Base-by-base conservation (phyloP, 2,888 invertebrate genomes). In the Taenaris catops region DNA sequence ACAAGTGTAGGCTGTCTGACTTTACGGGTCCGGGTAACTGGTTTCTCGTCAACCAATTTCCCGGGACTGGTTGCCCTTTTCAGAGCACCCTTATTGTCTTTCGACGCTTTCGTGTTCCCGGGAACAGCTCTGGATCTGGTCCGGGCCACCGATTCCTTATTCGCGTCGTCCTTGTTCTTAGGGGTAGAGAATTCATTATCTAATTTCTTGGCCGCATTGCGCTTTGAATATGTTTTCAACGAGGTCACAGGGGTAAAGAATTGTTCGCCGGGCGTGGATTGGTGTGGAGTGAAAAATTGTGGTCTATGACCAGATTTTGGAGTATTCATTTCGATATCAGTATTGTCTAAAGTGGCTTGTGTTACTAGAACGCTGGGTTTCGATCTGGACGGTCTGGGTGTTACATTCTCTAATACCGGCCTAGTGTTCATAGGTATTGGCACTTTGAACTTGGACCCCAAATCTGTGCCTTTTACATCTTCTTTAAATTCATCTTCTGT, bases 241-340 rank as follows among this genome's bases (percentile, higher is more conserved):
- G 67, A 61, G 0, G 73, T 63, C 49, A 71, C 46, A 0, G 83
- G 83, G 0, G 83, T 81, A 44, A 78, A 81, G 27, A 79, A 83
- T 3, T 63, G 52, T 6, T 83, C 76, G 0, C 58, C 58, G 0
- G 71, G 70, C 0, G 61, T 57, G 0, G 55, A 53, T 7, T 45
- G 41, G 0, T 20, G 34, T 0, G 74, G 83, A 0, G 81, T 83
- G 31, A 60, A 68, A 17, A 74, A 79, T 3, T 64, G 58, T 0
- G 9, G 31, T 2, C n/a, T 24, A 0, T 25, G 24, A 2, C 37
- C 44, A 0, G 45, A 38, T 7, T 51, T 58, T 1, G 59, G 59
- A 0, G 62, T 58, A 0, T 55, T 51, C 2, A 25, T 6, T 1
- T 48, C 35, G 0, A 44, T n/a, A 9, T 32, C 27, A 1, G 9